Conservation (phyloP, 2,888 invertebrate species). For the Anagyrus pseudococci region DNA sequence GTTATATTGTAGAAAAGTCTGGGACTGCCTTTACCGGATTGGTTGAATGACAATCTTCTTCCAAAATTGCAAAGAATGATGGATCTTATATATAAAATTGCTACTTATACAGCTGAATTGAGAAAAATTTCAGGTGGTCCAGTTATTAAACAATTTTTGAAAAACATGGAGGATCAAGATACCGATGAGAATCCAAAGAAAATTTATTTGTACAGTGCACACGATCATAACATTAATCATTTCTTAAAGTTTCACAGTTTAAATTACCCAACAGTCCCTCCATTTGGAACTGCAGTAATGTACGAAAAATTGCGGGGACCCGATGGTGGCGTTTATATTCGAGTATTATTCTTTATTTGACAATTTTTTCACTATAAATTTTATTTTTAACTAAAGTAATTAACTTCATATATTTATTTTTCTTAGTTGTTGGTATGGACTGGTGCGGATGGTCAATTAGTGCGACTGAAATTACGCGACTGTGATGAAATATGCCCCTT, state of each 20-base stretch:
- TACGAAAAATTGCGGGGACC: slow-evolving; percentile 15
- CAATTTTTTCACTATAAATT: not conserved
- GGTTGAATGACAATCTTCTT: slow-evolving; percentile 41
- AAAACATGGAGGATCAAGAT: slow-evolving; percentile 16
- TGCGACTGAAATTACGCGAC: not conserved
- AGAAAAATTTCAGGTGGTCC: slow-evolving; percentile 41
- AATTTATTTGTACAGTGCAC: slow-evolving; percentile 28
- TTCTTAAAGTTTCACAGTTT: slow-evolving; percentile 7
- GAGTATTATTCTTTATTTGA: slow-evolving; percentile 4
- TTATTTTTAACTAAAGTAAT: not conserved
- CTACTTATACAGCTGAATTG: slow-evolving; percentile 37
- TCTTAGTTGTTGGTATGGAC: not conserved
- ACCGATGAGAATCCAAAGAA: not conserved
- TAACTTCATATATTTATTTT: not conserved
- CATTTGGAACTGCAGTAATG: slow-evolving; percentile 23
- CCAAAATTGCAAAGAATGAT: slow-evolving; percentile 29
- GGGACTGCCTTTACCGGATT: slow-evolving; percentile 35
- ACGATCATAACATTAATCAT: slow-evolving; percentile 12
- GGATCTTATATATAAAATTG: slow-evolving; percentile 37
- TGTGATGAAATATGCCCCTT: not conserved
- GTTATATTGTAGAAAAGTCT: slow-evolving; percentile 4
- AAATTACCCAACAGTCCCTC: not conserved
- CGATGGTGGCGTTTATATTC: slow-evolving; percentile 13
- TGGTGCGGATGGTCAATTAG: not conserved
- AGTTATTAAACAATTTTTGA: slow-evolving; percentile 16